phyloP scores from a whole-genome alignment of 2,797 vertebrate genomes.

The Acipenser transmontanus region DNA sequence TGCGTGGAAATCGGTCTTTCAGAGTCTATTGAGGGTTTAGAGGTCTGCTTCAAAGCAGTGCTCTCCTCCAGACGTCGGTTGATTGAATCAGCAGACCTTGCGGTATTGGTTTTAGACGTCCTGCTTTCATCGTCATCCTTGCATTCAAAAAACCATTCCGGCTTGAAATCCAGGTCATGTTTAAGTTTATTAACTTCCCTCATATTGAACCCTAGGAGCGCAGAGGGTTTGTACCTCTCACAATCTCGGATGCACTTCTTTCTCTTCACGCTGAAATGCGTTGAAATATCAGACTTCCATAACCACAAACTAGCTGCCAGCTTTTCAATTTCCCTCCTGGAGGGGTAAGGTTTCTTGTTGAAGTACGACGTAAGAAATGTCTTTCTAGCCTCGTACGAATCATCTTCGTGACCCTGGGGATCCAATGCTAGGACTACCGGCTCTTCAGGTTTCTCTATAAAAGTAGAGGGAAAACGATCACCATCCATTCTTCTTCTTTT shows the following conservation, averaged over 20 bases:
- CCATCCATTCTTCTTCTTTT: conserved; percentile 75
- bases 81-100: conserved; percentile 70
- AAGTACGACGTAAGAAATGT: conserved; percentile 91
- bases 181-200: conserved; percentile 74
- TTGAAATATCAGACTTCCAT: conserved; percentile 96
- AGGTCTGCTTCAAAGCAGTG: conserved; percentile 17
- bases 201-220: conserved; percentile 92
- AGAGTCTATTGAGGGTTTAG: conserved; percentile 5
- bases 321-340: conserved; percentile 83
- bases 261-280: conserved; percentile 86
- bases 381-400: conserved; percentile 89
- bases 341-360: conserved; percentile 83
- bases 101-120: conserved; percentile 71
- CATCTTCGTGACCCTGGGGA: conserved; percentile 87
- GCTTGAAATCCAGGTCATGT: conserved; percentile 74
- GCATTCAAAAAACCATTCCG: conserved; percentile 63
- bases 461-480: conserved; percentile 60
- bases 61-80: conserved; percentile 37
- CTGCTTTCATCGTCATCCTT: conserved; percentile 58
- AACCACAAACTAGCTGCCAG: conserved; percentile 87
- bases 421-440: conserved; percentile 83
- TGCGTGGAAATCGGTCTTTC: background rate
- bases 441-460: conserved; percentile 80
- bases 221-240: conserved; percentile 67
- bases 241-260: conserved; percentile 84